A percentile compares a stretch with the other conserved stretches of the same genome.
These are phyloP conservation scores for Dendroctonus ponderosae DNA, from an alignment of 1,140 invertebrate genomes.

Conservation along the genomic window DNA sequence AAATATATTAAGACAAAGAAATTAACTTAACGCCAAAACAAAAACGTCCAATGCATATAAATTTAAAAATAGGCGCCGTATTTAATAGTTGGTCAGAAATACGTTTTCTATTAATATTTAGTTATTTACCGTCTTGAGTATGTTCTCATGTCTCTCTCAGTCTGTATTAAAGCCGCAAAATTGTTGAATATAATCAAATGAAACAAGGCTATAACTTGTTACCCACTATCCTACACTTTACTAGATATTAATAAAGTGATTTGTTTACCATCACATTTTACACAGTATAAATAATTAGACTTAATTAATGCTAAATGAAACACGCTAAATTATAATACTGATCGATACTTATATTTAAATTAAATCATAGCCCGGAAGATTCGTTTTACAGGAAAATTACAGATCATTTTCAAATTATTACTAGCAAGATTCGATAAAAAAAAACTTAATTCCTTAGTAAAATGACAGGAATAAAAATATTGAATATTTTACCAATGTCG, in stretches of 20 bases:
- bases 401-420: slow-evolving; percentile 6
- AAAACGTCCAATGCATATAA: too few relatives aligned
- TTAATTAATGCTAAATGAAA: slow-evolving; percentile 5
- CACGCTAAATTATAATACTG: slow-evolving; percentile 34
- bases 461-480: not conserved
- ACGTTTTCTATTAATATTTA: too few relatives aligned
- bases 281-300: too few relatives aligned
- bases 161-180: not conserved
- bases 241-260: too few relatives aligned
- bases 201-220: too few relatives aligned
- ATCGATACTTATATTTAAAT: slow-evolving; percentile 24
- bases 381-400: slow-evolving; percentile 6
- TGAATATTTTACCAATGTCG: not conserved
- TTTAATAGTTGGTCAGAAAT: too few relatives aligned
- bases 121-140: not conserved
- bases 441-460: slow-evolving; percentile 1
- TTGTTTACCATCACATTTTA: too few relatives aligned
- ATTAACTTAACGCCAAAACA: too few relatives aligned
- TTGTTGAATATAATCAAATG: not conserved
- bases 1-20: too few relatives aligned
- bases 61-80: too few relatives aligned
- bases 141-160: too few relatives aligned
- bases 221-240: too few relatives aligned
- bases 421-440: not conserved
- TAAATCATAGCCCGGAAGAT: slow-evolving; percentile 10